Evolutionary conservation across 2,888 invertebrate species (phyloP).

Genomic region (Teleogryllus oceanicus): DNA sequence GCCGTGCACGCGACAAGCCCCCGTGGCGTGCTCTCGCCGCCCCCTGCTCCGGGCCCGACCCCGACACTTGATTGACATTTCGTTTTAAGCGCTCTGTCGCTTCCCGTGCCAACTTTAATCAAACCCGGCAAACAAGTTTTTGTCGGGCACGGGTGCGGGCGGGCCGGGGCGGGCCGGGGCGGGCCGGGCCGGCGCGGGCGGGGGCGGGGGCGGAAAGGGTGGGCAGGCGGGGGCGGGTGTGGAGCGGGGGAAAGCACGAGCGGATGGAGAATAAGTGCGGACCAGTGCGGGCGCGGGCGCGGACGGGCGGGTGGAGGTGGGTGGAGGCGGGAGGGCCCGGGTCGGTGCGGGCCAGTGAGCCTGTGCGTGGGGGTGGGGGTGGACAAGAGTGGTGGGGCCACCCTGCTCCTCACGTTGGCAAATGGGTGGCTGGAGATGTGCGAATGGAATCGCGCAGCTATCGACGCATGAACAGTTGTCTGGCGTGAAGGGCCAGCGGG

Average conservation of each 20-base stretch:
- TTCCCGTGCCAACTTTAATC: slow-evolving; percentile 10
- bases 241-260: not conserved
- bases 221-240: not conserved
- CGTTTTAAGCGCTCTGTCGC: slow-evolving; percentile 18
- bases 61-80: slow-evolving; percentile 1
- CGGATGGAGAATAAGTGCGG: not conserved
- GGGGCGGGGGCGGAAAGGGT: not conserved
- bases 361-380: no score
- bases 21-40: not conserved
- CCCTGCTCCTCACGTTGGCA: no score
- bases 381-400: no score
- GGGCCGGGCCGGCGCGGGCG: not conserved
- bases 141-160: not conserved
- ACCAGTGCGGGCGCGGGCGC: no score
- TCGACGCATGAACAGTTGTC: no score
- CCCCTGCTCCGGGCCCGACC: not conserved
- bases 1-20: not conserved
- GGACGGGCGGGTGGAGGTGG: no score
- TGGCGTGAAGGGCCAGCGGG: no score
- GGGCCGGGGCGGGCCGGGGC: not conserved
- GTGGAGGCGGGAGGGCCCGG: no score
- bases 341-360: no score
- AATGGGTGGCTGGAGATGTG: no score
- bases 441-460: no score
- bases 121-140: not conserved